Percentiles rank a stretch among this genome's conserved stretches.
Conservation (phyloP, 1,140 invertebrate genomes). For the Leptinotarsa texana region DNA sequence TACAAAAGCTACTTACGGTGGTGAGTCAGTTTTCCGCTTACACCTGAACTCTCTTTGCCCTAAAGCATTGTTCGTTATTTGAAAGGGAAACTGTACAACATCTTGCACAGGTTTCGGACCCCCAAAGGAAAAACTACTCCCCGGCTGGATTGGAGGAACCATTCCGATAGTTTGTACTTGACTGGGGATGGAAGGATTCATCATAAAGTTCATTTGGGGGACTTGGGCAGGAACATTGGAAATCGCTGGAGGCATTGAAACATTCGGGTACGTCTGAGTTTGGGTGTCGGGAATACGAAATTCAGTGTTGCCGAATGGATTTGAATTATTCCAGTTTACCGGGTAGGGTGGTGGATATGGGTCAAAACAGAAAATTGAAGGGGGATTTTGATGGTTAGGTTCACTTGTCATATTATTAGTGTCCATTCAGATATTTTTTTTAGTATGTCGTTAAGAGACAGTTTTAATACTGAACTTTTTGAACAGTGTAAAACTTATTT, state of each 20-base stretch:
- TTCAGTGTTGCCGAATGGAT: slow-evolving; percentile 3
- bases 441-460: neutral
- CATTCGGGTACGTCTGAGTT: too few species aligned
- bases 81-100: slow-evolving; percentile 42
- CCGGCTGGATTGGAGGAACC: neutral
- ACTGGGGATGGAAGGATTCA: too few species aligned
- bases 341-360: slow-evolving; percentile 35
- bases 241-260: neutral
- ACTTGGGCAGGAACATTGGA: neutral
- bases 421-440: slow-evolving; percentile 30
- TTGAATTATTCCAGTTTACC: slow-evolving; percentile 12
- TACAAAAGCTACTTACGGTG: slow-evolving; percentile 46
- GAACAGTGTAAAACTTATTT: neutral
- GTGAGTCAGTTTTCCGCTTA: slow-evolving; percentile 50
- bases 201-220: neutral
- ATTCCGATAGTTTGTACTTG: neutral
- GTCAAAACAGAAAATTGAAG: slow-evolving; percentile 43
- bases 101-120: slow-evolving; percentile 13
- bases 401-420: slow-evolving; percentile 44
- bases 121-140: slow-evolving; percentile 38
- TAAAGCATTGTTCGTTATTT: slow-evolving; percentile 18
- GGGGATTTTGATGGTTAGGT: slow-evolving; percentile 47
- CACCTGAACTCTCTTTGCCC: slow-evolving; percentile 31
- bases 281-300: too few species aligned
- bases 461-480: too few species aligned